These are phyloP conservation scores for Dromas ardeola DNA, from an alignment of 2,113 vertebrate genomes.

Conservation along the genomic window DNA sequence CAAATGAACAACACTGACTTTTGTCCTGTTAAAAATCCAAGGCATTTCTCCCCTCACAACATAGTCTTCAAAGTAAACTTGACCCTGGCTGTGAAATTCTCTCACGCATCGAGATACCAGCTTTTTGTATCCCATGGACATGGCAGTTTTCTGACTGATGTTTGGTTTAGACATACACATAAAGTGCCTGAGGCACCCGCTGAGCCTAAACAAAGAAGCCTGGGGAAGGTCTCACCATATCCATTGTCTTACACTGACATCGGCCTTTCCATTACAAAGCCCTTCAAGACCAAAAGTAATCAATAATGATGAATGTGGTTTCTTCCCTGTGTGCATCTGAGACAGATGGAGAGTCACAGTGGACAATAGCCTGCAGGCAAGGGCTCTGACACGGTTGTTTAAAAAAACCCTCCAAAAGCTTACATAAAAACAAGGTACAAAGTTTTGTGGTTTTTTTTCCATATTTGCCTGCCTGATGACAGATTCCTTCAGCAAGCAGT, in stretches of 20 bases:
- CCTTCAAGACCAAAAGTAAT: constrained; percentile 56
- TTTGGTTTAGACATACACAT: constrained; percentile 27
- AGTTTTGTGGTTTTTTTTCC: background rate
- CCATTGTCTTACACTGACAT: constrained; percentile 57
- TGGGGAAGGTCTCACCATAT: constrained; percentile 31
- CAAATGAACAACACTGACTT: background rate
- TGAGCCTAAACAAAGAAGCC: constrained; percentile 45
- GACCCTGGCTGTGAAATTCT: constrained; percentile 43
- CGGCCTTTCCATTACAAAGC: constrained; percentile 56
- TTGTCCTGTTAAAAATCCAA: background rate
- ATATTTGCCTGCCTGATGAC: background rate
- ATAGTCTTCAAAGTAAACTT: constrained; percentile 53
- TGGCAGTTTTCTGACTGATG: constrained; percentile 55
- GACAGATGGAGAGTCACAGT: constrained; percentile 52
- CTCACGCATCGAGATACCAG: background rate
- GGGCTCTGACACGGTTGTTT: background rate
- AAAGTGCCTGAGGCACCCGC: constrained; percentile 28
- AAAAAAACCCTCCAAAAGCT: background rate
- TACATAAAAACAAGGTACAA: background rate
- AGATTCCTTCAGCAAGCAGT: background rate
- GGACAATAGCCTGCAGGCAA: constrained; percentile 31
- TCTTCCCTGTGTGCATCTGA: constrained; percentile 36
- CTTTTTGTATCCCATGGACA: constrained; percentile 21
- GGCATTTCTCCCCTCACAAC: background rate
- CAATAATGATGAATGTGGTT: constrained; percentile 62